A percentile compares a stretch with the other conserved stretches of the same genome.
phyloP scores from a whole-genome alignment of 2,797 vertebrate genomes.

The Pantherophis vulpinus region DNA sequence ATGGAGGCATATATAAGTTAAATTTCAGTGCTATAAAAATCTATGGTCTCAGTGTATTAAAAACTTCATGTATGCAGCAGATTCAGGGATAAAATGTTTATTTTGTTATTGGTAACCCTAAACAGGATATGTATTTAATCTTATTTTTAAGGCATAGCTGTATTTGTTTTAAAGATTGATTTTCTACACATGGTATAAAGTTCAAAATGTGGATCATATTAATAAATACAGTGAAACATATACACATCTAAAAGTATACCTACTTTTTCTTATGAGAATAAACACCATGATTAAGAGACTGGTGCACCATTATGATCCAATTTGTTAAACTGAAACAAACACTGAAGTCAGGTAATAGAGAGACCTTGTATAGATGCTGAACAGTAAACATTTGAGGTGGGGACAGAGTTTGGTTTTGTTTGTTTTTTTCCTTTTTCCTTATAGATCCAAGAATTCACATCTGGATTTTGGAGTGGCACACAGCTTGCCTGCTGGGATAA shows the following conservation, averaged over 20 bases:
- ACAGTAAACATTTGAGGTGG: not conserved
- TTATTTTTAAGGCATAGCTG: not conserved
- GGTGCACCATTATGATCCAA: not conserved
- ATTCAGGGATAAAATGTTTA: not conserved
- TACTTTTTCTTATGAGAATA: not conserved
- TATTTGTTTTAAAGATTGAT: not conserved
- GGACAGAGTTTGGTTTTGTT: not conserved
- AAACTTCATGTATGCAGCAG: not conserved
- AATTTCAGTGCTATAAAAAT: not conserved
- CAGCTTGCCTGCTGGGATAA: conserved; percentile 94
- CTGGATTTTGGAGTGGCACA: conserved; percentile 90
- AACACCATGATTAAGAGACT: not conserved
- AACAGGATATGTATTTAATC: not conserved
- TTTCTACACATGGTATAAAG: not conserved
- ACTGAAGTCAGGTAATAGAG: not conserved
- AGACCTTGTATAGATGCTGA: not conserved
- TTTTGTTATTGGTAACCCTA: not conserved
- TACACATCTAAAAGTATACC: not conserved
- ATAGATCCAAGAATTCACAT: conserved; percentile 89
- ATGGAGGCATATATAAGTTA: not conserved
- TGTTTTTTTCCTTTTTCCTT: not conserved
- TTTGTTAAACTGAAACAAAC: not conserved
- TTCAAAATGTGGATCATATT: not conserved
- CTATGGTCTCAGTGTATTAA: not conserved
- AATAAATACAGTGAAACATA: not conserved